Evolutionary conservation across 2,113 vertebrate species (phyloP).

Genomic region (Heterotilapia buettikoferi): DNA sequence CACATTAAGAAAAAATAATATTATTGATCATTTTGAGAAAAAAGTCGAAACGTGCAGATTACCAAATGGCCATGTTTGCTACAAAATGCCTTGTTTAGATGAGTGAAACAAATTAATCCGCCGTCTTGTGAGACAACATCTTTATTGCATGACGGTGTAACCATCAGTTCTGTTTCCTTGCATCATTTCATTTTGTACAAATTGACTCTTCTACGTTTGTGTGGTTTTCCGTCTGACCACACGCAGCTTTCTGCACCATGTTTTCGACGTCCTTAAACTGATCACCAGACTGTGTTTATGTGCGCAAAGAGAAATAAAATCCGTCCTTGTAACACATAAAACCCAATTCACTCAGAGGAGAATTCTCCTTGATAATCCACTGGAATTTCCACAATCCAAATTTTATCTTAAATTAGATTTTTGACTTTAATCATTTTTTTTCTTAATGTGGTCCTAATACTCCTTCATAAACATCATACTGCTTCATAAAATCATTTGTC

Average conservation of each 20-base stretch:
- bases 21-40: not conserved
- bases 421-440: not conserved
- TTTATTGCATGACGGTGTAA: not conserved
- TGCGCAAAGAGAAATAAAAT: not conserved
- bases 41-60: fast-evolving
- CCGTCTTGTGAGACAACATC: not conserved
- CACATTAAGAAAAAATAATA: not conserved
- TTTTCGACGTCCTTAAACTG: not conserved
- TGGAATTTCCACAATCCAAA: not conserved
- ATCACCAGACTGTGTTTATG: not conserved
- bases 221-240: not conserved
- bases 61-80: not conserved
- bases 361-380: not conserved
- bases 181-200: not conserved
- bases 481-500: not conserved
- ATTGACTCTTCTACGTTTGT: not conserved
- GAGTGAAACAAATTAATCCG: not conserved
- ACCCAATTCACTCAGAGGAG: not conserved
- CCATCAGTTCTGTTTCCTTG: not conserved
- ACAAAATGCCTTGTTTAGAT: not conserved
- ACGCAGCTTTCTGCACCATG: not conserved
- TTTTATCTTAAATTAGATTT: not conserved
- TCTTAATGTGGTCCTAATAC: not conserved
- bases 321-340: not conserved
- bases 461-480: not conserved